Base-by-base conservation (phyloP, 92 coral and sea anemone genomes). In the Zoanthus gigantus region DNA sequence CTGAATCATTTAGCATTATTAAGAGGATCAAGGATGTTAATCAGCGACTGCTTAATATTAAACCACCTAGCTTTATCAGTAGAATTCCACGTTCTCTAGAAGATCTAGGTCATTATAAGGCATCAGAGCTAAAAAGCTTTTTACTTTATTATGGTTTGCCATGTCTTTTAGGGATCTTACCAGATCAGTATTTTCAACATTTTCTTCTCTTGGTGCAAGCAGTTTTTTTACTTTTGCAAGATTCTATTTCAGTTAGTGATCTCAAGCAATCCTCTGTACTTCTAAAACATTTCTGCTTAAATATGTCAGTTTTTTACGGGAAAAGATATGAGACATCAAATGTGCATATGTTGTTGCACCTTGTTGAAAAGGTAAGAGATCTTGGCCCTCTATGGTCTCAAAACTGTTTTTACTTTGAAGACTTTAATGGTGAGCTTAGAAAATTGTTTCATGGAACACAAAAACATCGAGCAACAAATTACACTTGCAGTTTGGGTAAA, bases 401-500 rank as follows among this genome's bases (percentile, higher is more conserved):
- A 56, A 56, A 42, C 29, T 23, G 92, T 60, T 90, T 90, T 71
- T 72, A 78, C 56, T 90, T 90, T 79, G 81, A 90, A 71, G 90
- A 90, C 61, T 13, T 56, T 56, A 56, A 56, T 8, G 61, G 61
- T 4, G 61, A 56, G 61, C 61, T 56, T 56, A 52, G 71, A 46
- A 6, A 90, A 90, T 78, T 90, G 92, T 91, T 91, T 69, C 94
- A 91, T 57, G 94, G 91, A 45, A 91, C 92, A 67, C 92, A n/a
- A 91, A 77, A 91, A 71, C 48, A 34, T 91, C 29, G 77, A n/a
- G n/a, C n/a, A n/a, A n/a, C n/a, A n/a, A n/a, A n/a, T n/a, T n/a
- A n/a, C n/a, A n/a, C n/a, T n/a, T n/a, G n/a, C n/a, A n/a, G n/a
- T n/a, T n/a, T n/a, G n/a, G n/a, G n/a, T n/a, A n/a, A n/a, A n/a